Evolutionary conservation across 2,113 vertebrate species (phyloP), one percentile per base, ranked within the genome.

Genomic region (Chlorodrepanis virens): DNA sequence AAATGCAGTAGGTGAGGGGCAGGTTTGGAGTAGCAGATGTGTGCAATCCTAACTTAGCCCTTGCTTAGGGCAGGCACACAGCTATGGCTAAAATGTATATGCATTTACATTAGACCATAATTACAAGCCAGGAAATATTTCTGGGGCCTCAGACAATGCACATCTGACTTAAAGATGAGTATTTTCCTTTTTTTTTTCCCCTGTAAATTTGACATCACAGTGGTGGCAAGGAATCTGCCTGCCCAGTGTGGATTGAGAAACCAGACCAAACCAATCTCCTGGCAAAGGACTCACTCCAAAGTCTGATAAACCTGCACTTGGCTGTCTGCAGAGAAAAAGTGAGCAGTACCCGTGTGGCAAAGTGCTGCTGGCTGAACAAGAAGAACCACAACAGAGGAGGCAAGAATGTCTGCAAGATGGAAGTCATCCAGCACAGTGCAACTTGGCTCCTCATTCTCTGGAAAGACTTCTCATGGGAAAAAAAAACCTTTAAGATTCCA

Each of bases 161-260:
- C 5, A 39, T 54, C 23, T 50, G 20, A 42, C 5, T 59, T 53
- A 3, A 39, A 40, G 35, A 17, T 31, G 4, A 21, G 9, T n/a
- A 39, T 45, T 89, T 75, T 31, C 7, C 5, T 2, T 11, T 33
- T 25, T 28, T 22, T 33, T 33, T 25, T 23, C 3, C 3, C 53
- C 53, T 28, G 53, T 60, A n/a, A n/a, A 47, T 60, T 68, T 60
- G 39, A 19, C 20, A 16, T 29, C 14, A 35, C 4, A 42, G 15
- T 35, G 8, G 57, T 53, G 16, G 19, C 21, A 61, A 23, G 61
- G n/a, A 75, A 15, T 47, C 24, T 75, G 27, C n/a, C 25, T 76
- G 53, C n/a, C 79, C 3, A 2, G 17, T 0, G 0, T 12, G 25
- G 14, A 29, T 2, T 61, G 24, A 86, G 37, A 81, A 89, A 57